Base-by-base conservation (phyloP, 2,888 invertebrate genomes). In the Teinopalpus imperialis region DNA sequence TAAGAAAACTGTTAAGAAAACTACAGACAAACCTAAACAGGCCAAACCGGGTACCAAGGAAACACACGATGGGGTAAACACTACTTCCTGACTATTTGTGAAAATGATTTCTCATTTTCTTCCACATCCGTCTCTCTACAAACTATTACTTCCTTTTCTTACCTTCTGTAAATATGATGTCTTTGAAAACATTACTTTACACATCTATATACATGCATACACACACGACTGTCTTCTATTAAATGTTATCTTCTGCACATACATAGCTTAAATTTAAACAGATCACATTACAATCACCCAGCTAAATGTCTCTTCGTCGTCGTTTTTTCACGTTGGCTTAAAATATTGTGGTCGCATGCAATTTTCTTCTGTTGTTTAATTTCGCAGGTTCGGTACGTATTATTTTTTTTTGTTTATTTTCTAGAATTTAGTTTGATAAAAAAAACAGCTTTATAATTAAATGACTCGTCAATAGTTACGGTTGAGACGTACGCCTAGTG, bases 1-100 rank as follows among this genome's bases (percentile, higher is more conserved):
- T 57, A 89, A 85, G 82, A 89, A 81, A 85, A 78, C 72, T 57
- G 67, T 68, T 53, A 86, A 75, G 81, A 83, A 77, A 68, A 63
- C 72, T 46, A 66, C 70, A 57, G 81, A 80, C 53, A 72, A 79
- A 61, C 71, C 80, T 52, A 81, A 85, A 71, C 78, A 72, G 56
- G 75, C 79, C 52, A 65, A 61, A 45, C 49, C 66, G 54, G 71
- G 61, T 55, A 53, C 59, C 52, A 68, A 61, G 59, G 68, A 70
- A 53, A 67, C 54, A 53, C 52, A 66, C 23, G 61, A 66, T 51
- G 77, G 72, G 87, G 88, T 88, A 87, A 86, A 69, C 63, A 64
- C 50, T 58, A 56, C 69, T 50, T 29, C 30, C 7, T 30, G 35
- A 34, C 10, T 40, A 26, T 18, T 12, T 42, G 12, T 40, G 31